Base-by-base conservation (phyloP, 2,113 vertebrate species). In the Eidolon helvum region DNA sequence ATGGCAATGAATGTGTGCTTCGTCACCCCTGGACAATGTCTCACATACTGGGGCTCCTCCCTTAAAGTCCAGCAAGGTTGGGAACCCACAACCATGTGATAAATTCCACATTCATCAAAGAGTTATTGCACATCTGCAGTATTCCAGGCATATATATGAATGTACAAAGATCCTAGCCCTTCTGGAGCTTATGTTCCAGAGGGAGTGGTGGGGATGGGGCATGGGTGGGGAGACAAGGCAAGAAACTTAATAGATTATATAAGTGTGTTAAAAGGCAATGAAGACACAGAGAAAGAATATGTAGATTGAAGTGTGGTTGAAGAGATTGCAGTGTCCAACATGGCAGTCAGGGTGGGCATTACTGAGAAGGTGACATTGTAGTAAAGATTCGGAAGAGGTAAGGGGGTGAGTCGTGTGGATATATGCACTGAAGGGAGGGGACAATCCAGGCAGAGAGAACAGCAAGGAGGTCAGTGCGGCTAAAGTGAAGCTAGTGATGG, bases 401-500 rank as follows among this genome's bases (percentile, higher is more conserved):
- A 88, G 4, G 10, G 18, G 26, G 7, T 14, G 55, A 48, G 53
- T 68, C 43, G 2, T 18, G 16, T 16, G 12, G 35, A 24, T 21
- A 1, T 1, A 1, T 0, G 21, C 55, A 6, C 38, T 4, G 4
- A 15, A 40, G 3, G 0, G 19, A 0, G 28, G 53, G 21, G 30
- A 11, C 14, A 5, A 16, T 21, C 28, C n/a, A 18, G 14, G 35
- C 61, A 59, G 53, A 79, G 75, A 72, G 69, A 78, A 43, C 55
- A 11, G 28, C 45, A 53, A 45, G 72, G 65, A 63, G 38, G 65
- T 74, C 78, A 35, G 15, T 3, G 45, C 9, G 61, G 14, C 11
- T 10, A 48, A 26, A 68, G 63, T 0, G 3, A 90, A 87, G 48
- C 24, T 7, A 72, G 78, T 10, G 43, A 40, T 0, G 0, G 14